phyloP scores from a whole-genome alignment of 2,797 vertebrate species.

The Mormyrus hasselquistii region DNA sequence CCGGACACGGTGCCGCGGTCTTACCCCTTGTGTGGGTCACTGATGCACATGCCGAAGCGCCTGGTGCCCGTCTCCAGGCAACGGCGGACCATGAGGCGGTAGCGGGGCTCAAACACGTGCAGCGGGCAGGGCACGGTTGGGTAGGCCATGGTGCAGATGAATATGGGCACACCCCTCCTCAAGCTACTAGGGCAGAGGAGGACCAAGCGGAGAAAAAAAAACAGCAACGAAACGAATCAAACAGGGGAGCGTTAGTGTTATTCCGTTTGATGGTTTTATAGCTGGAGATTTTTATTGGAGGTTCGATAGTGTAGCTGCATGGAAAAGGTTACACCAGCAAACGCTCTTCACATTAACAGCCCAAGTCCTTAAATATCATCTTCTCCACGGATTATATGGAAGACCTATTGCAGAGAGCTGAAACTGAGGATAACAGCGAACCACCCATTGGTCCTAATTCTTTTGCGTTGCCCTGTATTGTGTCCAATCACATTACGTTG shows the following conservation, averaged over 20 bases:
- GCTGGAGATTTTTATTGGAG: background rate
- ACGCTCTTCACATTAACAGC: background rate
- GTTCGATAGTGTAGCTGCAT: background rate
- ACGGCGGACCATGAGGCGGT: constrained; percentile 94
- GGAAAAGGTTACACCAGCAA: background rate
- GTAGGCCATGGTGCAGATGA: constrained; percentile 97
- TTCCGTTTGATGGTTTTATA: background rate
- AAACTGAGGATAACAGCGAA: background rate
- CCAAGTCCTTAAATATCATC: too few species aligned
- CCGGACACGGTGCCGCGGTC: constrained; percentile 1
- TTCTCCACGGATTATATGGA: background rate
- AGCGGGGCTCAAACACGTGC: constrained; percentile 94
- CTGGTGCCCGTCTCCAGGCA: constrained; percentile 90
- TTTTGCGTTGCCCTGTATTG: background rate
- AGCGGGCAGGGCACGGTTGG: constrained; percentile 98
- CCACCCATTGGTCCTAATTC: background rate
- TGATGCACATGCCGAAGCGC: constrained; percentile 95
- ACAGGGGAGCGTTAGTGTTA: background rate
- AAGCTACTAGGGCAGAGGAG: background rate
- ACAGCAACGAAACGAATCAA: background rate
- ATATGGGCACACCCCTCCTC: constrained; percentile 78
- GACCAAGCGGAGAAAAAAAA: background rate
- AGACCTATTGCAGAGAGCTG: background rate
- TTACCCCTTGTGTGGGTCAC: constrained; percentile 82
- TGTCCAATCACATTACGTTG: background rate